phyloP scores from a whole-genome alignment of 2,797 vertebrate genomes.

The Dallia pectoralis region DNA sequence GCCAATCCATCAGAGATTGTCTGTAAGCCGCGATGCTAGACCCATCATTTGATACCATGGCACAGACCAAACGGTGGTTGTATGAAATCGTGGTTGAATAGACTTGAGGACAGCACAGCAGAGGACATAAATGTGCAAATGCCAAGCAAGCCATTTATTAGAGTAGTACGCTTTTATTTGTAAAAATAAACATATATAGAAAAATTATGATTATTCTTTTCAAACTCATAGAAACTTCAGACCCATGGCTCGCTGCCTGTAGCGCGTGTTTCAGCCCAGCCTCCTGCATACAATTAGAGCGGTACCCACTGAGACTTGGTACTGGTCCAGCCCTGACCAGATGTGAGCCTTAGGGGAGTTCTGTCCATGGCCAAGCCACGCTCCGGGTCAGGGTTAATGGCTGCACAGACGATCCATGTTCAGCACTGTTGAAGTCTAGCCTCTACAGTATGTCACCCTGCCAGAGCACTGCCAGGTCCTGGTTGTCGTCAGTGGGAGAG shows the following conservation, averaged over 20 bases:
- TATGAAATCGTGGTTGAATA: no score
- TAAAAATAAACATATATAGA: no score
- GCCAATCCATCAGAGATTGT: no score
- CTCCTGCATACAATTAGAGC: not conserved
- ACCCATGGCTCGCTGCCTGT: not conserved
- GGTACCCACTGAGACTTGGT: conserved; percentile 70
- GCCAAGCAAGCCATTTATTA: no score
- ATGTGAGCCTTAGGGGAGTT: conserved; percentile 62
- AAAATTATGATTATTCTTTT: no score
- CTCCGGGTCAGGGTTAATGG: conserved; percentile 70
- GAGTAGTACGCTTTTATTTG: no score
- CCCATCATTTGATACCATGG: no score
- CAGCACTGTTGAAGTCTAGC: conserved; percentile 63
- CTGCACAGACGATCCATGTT: conserved; percentile 62
- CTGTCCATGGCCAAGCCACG: conserved; percentile 10
- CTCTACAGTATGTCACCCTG: conserved; percentile 42
- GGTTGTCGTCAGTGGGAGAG: conserved; percentile 37
- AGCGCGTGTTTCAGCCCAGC: conserved; percentile 8
- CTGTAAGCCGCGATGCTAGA: no score
- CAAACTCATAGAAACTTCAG: not conserved
- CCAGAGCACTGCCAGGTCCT: conserved; percentile 43
- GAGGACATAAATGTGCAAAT: no score
- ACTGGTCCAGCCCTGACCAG: conserved; percentile 68
- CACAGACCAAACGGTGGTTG: no score
- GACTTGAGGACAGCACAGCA: no score